These are phyloP conservation scores for Hemicentrotus pulcherrimus DNA, from an alignment of 35 echinoderm and acorn worm genomes.

Conservation along the genomic window DNA sequence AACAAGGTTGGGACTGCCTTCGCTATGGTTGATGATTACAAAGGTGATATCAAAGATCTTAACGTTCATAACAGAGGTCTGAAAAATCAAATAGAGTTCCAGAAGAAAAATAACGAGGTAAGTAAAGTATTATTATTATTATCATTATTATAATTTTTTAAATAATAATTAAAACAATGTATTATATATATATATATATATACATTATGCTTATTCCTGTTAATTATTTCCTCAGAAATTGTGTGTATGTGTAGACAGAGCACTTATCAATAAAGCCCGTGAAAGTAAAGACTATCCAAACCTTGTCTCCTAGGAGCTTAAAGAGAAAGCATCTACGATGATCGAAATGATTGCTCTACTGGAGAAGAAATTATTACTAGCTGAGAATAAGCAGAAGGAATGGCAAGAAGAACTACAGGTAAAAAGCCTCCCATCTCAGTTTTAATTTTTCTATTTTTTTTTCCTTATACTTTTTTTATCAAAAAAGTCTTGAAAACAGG, in stretches of 20 bases:
- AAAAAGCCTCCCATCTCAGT: too few species aligned
- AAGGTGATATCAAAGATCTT: background rate
- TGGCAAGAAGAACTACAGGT: slow-evolving; percentile 12
- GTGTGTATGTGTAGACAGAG: too few species aligned
- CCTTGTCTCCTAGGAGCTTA: background rate
- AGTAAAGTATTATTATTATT: background rate
- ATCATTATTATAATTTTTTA: too few species aligned
- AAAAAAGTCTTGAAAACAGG: too few species aligned
- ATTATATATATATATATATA: too few species aligned
- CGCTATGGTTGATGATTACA: background rate
- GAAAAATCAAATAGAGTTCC: background rate
- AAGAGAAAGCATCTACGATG: background rate
- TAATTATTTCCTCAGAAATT: too few species aligned
- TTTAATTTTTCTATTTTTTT: too few species aligned
- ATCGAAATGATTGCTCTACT: slow-evolving; percentile 27
- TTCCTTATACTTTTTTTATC: too few species aligned
- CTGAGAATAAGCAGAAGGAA: background rate
- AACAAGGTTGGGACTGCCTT: background rate
- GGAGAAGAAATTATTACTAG: background rate
- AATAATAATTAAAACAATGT: too few species aligned
- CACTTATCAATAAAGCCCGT: too few species aligned
- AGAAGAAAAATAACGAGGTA: background rate
- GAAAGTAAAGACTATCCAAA: background rate
- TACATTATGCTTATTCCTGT: too few species aligned
- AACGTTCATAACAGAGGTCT: background rate